Evolutionary conservation across 2,797 vertebrate species (phyloP), one percentile per base, ranked within the genome.

Genomic region (Sebastes nivosus): DNA sequence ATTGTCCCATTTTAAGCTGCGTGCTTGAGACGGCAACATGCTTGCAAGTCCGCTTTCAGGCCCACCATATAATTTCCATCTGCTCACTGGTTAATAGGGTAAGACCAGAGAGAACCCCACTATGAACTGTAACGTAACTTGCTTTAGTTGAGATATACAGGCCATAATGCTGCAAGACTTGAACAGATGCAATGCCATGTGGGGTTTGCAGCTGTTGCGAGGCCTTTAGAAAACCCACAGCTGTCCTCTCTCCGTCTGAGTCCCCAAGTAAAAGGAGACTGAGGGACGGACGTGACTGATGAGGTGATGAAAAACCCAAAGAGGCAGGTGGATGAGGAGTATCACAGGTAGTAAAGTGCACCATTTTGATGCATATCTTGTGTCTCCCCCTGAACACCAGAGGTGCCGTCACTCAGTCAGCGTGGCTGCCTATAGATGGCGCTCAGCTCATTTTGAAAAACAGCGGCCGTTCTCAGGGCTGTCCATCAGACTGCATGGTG

Each of bases 171-270:
- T 42, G 74, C 73, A 54, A 86, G 79, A 87, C 81, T 80, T 67
- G 85, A 93, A 89, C 93, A 93, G 90, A 94, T 92, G 92, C 87
- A 86, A 55, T 72, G 81, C 89, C 92, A 91, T 89, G 90, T 52
- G 77, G 88, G 84, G 77, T 87, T 86, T 93, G 93, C 93, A 93
- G 93, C 93, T 94, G 93, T 92, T 80, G 82, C 22, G 64, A 77
- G 82, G 86, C 88, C 84, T 85, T 46, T 79, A 57, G 85, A 84
- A 81, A 90, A 88, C 75, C 80, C 88, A 88, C 92, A 93, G 90
- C 92, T 94, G 93, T 75, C 87, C 86, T 82, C 24, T 72, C 80
- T 80, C 83, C 24, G 82, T 86, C 88, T 81, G 60, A 72, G 86
- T 81, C 73, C 67, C 71, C 30, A 29, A 69, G 67, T 82, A 72